phyloP scores from a whole-genome alignment of 2,888 invertebrate species.

The Ophioninae sp. region DNA sequence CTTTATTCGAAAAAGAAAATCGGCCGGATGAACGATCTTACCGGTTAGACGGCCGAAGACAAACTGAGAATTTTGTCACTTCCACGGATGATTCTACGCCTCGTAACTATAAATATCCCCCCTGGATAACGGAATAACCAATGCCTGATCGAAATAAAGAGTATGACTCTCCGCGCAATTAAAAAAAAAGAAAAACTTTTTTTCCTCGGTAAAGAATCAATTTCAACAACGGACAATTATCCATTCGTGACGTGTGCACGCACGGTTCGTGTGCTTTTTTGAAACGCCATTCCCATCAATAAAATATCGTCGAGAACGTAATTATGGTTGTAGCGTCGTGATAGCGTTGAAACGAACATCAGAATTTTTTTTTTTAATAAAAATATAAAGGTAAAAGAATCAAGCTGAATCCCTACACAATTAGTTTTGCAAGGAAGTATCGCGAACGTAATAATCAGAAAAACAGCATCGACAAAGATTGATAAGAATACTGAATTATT shows the following conservation, averaged over 20 bases:
- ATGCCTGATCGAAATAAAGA: not conserved
- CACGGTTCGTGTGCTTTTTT: not conserved
- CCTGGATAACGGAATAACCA: slow-evolving; percentile 23
- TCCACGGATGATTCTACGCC: slow-evolving; percentile 34
- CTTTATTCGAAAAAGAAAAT: not conserved
- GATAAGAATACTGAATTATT: no score
- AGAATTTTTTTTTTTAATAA: not conserved
- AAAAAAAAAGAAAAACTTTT: not conserved
- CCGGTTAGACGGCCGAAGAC: slow-evolving; percentile 59
- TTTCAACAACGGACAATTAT: not conserved
- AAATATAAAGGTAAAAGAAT: not conserved
- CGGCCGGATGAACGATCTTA: slow-evolving; percentile 46
- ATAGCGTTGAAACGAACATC: not conserved
- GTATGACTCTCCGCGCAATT: not conserved
- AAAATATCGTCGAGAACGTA: not conserved
- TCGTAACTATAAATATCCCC: slow-evolving; percentile 30
- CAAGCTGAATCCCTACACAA: no score
- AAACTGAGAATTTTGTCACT: slow-evolving; percentile 63
- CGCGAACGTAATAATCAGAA: not conserved
- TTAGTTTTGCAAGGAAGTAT: not conserved
- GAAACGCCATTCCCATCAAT: not conserved
- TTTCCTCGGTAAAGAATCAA: not conserved
- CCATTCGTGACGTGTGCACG: not conserved
- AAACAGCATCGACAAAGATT: not conserved
- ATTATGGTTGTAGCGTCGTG: not conserved